These are phyloP conservation scores for Halcyon chelicuti DNA, from an alignment of 2,797 vertebrate genomes.

Conservation along the genomic window DNA sequence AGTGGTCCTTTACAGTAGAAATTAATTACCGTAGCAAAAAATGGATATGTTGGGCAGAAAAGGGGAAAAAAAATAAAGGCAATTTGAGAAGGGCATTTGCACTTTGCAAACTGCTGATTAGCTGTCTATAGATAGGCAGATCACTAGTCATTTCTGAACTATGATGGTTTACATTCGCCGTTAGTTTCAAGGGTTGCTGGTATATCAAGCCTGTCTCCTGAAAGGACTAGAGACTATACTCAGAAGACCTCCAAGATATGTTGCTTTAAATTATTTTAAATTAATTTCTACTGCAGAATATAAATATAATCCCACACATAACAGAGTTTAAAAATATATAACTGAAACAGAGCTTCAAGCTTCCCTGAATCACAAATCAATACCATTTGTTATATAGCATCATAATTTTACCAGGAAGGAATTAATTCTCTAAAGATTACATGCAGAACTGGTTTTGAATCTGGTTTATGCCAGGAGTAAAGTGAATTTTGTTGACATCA, in stretches of 20 bases:
- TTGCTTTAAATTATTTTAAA: not conserved
- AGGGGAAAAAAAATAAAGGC: not conserved
- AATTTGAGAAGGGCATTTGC: not conserved
- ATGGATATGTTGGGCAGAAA: not conserved
- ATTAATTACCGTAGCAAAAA: not conserved
- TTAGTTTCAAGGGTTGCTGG: not conserved
- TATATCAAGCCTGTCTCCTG: not conserved
- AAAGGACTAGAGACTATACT: not conserved
- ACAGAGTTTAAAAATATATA: not conserved
- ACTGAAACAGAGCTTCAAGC: not conserved
- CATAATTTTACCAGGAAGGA: not conserved
- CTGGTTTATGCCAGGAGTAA: not conserved
- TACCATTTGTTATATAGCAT: not conserved
- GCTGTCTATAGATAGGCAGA: not conserved
- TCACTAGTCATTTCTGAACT: not conserved
- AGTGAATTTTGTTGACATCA: not conserved
- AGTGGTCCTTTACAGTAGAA: not conserved
- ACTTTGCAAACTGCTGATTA: not conserved
- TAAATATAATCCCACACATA: not conserved
- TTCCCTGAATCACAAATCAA: not conserved
- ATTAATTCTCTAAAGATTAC: not conserved
- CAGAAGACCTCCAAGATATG: not conserved
- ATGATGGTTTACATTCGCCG: not conserved
- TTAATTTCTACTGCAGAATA: not conserved
- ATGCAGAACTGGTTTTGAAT: not conserved